Conservation (phyloP, 2,113 vertebrate species). For the Clarias macrocephalus region DNA sequence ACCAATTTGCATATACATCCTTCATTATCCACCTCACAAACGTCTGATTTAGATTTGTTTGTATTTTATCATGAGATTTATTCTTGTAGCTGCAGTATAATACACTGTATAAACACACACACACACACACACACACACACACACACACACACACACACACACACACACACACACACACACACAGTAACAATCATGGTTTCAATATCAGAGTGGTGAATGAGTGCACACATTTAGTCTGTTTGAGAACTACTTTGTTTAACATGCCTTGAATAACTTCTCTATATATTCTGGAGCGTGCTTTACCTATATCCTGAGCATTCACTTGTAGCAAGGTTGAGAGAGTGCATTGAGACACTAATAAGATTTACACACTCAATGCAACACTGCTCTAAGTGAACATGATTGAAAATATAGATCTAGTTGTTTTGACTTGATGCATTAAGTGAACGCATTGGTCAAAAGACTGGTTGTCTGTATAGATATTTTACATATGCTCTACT, state of each 20-base stretch:
- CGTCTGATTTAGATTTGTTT: background rate
- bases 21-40: background rate
- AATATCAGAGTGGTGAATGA: background rate
- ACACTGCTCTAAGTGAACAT: background rate
- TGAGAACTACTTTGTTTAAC: background rate
- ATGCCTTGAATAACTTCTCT: background rate
- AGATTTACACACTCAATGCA: background rate
- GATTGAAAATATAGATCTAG: background rate
- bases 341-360: background rate
- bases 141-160: too few species aligned
- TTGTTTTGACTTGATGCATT: background rate
- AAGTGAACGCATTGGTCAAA: background rate
- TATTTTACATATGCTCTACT: background rate
- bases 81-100: background rate
- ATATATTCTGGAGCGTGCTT: background rate
- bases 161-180: too few species aligned
- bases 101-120: background rate
- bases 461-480: too few species aligned
- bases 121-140: too few species aligned
- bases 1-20: background rate
- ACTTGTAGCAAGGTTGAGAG: background rate
- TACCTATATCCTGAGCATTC: background rate
- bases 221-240: conserved; percentile 4
- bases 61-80: background rate
- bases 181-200: background rate